These are phyloP conservation scores for Falcaria lacertinaria DNA, from an alignment of 2,888 invertebrate genomes.

Conservation along the genomic window DNA sequence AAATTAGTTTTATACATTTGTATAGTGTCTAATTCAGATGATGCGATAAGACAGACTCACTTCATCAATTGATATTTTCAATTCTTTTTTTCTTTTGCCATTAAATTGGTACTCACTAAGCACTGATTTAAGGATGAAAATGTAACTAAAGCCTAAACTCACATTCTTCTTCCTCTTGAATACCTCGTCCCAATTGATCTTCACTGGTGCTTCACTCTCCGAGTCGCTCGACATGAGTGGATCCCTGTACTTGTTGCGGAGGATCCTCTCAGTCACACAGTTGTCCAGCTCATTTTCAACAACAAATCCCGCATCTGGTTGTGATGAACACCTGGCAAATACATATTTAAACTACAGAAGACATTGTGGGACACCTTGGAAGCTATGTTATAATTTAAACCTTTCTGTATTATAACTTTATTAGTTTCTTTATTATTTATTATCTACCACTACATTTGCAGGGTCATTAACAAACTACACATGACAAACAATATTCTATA, in stretches of 20 bases:
- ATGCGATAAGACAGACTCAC: too few species aligned
- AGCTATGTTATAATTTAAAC: too few species aligned
- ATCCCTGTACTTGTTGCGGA: conserved; percentile 49
- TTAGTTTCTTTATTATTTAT: too few species aligned
- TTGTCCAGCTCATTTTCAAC: conserved; percentile 45
- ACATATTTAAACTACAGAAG: not conserved
- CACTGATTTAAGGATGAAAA: not conserved
- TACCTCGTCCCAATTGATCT: conserved; percentile 52
- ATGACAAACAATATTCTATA: too few species aligned
- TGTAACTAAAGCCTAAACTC: conserved; percentile 12
- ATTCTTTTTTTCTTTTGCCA: too few species aligned
- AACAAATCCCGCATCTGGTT: conserved; percentile 36
- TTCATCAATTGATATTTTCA: too few species aligned
- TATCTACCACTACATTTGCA: too few species aligned
- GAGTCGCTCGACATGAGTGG: conserved; percentile 53
- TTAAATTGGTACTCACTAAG: not conserved
- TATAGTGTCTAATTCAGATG: too few species aligned
- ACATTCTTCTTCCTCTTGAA: conserved; percentile 37
- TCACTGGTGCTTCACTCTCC: conserved; percentile 33
- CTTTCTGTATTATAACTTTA: too few species aligned
- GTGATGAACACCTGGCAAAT: conserved; percentile 33
- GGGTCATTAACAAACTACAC: too few species aligned
- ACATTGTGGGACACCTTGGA: too few species aligned
- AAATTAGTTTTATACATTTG: too few species aligned
- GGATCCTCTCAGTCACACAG: conserved; percentile 50